Evolutionary conservation across 2,113 vertebrate genomes (phyloP).

Genomic region (Actinemys pallida): DNA sequence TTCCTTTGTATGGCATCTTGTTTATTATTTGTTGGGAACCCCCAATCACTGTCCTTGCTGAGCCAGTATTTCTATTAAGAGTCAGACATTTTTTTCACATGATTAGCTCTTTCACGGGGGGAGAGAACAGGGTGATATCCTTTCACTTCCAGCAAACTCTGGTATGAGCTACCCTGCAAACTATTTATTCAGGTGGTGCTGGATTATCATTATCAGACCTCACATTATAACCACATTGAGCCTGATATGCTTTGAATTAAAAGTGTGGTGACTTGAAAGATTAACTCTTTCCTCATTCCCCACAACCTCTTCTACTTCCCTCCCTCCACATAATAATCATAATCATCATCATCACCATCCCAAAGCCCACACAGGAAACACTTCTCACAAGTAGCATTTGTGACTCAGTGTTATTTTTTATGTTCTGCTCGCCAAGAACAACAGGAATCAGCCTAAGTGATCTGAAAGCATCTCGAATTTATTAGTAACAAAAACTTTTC

Average conservation of each 20-base stretch:
- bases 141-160: neutral
- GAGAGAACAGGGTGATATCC: neutral
- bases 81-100: accelerated
- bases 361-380: conserved; percentile 69
- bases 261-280: conserved; percentile 68
- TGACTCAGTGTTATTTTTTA: conserved; percentile 72
- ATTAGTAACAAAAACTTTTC: conserved; percentile 68
- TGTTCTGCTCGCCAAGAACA: conserved; percentile 67
- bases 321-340: conserved; percentile 62
- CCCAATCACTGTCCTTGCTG: neutral
- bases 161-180: neutral
- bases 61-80: neutral
- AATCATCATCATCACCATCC: conserved; percentile 58
- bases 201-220: conserved; percentile 70
- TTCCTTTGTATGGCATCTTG: neutral
- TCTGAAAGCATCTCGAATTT: conserved; percentile 64
- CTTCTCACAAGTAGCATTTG: conserved; percentile 43
- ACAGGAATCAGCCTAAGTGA: conserved; percentile 63
- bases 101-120: neutral
- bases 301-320: conserved; percentile 42
- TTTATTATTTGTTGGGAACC: neutral
- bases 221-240: conserved; percentile 43
- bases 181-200: conserved; percentile 73
- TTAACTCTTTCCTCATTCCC: conserved; percentile 75
- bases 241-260: conserved; percentile 68